phyloP scores from a whole-genome alignment of 2,113 vertebrate genomes.

The Cisticola juncidis region DNA sequence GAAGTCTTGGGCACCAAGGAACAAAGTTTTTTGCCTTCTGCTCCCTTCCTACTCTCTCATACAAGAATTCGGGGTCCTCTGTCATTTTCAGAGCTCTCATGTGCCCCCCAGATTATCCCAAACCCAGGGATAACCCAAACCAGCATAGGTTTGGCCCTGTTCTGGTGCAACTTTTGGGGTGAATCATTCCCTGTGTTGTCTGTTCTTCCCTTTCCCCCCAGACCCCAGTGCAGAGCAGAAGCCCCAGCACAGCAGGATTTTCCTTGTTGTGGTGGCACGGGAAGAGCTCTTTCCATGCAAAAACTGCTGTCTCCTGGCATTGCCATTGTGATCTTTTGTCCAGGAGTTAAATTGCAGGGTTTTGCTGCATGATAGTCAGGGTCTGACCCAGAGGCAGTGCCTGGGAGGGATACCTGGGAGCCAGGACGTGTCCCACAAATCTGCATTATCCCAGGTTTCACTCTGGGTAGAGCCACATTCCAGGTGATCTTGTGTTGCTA shows the following conservation, averaged over 20 bases:
- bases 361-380: neutral
- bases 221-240: accelerated
- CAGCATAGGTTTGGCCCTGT: neutral
- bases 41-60: neutral
- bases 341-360: neutral
- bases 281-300: neutral
- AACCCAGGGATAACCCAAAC: neutral
- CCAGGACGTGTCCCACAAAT: accelerated
- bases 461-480: too few species aligned
- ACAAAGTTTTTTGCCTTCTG: neutral
- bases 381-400: neutral
- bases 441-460: accelerated
- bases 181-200: neutral
- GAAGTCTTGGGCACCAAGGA: neutral
- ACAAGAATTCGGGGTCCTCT: neutral
- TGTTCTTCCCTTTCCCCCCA: neutral
- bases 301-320: accelerated
- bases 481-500: neutral
- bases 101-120: neutral
- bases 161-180: neutral
- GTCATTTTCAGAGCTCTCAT: neutral
- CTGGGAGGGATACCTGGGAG: neutral
- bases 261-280: accelerated
- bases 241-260: neutral
- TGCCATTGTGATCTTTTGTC: neutral